Evolutionary conservation across 2,888 invertebrate genomes (phyloP).

Genomic region (Hedya salicella): DNA sequence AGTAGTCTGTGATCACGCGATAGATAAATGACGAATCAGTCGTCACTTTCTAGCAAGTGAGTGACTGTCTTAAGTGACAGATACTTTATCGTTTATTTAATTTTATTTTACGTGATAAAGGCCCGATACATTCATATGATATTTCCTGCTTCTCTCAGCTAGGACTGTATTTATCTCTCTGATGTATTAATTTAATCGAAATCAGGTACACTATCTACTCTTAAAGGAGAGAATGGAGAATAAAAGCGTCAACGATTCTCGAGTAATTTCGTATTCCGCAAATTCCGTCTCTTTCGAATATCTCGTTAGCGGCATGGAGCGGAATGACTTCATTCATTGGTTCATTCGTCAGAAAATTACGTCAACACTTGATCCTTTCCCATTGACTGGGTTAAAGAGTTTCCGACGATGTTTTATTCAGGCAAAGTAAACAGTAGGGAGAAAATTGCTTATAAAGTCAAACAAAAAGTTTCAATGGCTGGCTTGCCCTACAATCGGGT

Average conservation of each 20-base stretch:
- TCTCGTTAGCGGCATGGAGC: conserved; percentile 17
- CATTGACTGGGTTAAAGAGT: conserved; percentile 16
- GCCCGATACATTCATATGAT: too few relatives aligned
- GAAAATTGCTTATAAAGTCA: conserved; percentile 7
- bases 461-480: conserved; percentile 9
- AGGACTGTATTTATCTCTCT: too few relatives aligned
- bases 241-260: background rate
- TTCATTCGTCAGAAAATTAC: conserved; percentile 28
- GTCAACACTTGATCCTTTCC: conserved; percentile 27
- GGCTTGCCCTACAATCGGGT: background rate
- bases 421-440: background rate
- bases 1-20: too few relatives aligned
- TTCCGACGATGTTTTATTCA: conserved; percentile 14
- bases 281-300: conserved; percentile 18
- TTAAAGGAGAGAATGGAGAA: background rate
- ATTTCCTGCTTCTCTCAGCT: too few relatives aligned
- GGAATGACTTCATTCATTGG: conserved; percentile 18
- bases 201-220: background rate
- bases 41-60: too few relatives aligned
- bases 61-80: too few relatives aligned
- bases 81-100: too few relatives aligned
- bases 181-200: background rate
- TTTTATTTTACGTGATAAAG: too few relatives aligned
- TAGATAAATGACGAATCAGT: too few relatives aligned
- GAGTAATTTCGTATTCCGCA: conserved; percentile 9